phyloP scores from a whole-genome alignment of 2,113 vertebrate genomes.

The Tyto alba region DNA sequence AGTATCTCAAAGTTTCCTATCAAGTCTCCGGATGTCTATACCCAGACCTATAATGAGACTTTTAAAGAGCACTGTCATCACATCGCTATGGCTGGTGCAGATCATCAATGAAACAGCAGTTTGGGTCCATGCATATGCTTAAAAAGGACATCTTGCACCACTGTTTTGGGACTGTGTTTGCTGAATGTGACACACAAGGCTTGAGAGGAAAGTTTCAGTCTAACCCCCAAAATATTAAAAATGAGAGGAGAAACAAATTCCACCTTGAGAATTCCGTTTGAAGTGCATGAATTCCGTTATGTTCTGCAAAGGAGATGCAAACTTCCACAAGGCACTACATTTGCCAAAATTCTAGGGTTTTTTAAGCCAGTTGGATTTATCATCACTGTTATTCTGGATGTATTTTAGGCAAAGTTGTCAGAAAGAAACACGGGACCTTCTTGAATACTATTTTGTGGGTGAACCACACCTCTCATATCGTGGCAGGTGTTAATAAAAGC shows the following conservation, averaged over 20 bases:
- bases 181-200: neutral
- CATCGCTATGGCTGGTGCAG: neutral
- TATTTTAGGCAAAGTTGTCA: neutral
- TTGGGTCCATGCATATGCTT: neutral
- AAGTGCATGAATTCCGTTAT: neutral
- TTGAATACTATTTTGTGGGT: neutral
- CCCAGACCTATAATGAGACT: neutral
- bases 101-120: neutral
- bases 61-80: neutral
- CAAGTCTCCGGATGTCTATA: neutral
- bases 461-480: neutral
- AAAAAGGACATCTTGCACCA: neutral
- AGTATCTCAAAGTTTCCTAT: neutral
- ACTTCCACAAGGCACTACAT: neutral
- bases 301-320: neutral
- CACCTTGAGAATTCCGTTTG: neutral
- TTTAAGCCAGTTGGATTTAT: neutral
- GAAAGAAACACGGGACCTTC: neutral
- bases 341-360: neutral
- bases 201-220: neutral
- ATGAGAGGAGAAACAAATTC: neutral
- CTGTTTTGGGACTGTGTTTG: neutral
- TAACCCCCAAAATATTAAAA: neutral
- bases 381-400: neutral
- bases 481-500: neutral